These are phyloP conservation scores for Turdus rufiventris DNA, from an alignment of 2,113 vertebrate genomes.

Conservation along the genomic window DNA sequence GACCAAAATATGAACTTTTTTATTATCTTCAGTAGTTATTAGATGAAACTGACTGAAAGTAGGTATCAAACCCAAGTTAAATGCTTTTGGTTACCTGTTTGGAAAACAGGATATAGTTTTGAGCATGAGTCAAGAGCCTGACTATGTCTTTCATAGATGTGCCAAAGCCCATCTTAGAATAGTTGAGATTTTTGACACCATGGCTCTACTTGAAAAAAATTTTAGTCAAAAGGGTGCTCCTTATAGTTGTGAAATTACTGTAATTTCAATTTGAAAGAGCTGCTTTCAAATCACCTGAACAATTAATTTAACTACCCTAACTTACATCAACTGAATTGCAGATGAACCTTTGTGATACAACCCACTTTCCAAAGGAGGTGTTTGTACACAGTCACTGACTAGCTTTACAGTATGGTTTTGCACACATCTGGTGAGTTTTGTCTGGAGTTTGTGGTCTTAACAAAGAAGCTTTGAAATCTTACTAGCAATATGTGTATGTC, in stretches of 20 bases:
- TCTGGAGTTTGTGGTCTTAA: background rate
- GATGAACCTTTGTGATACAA: background rate
- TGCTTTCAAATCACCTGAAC: accelerated
- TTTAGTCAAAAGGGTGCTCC: too few species aligned
- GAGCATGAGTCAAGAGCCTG: background rate
- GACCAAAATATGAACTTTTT: background rate
- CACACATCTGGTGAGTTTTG: accelerated
- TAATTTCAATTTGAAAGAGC: background rate
- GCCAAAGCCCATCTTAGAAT: background rate
- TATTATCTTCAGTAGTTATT: background rate
- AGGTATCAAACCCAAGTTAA: background rate
- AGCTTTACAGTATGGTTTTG: background rate
- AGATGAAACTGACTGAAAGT: background rate
- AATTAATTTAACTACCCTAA: background rate
- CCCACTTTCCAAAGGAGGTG: background rate
- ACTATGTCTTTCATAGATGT: background rate
- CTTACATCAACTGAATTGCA: background rate
- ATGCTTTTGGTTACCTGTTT: accelerated
- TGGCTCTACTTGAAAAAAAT: background rate
- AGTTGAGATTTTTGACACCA: background rate
- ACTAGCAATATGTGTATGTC: background rate
- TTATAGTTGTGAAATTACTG: too few species aligned
- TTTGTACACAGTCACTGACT: background rate
- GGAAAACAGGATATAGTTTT: background rate
- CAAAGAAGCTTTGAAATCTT: background rate